phyloP scores from a whole-genome alignment of 30 jellyfish, hydroid and myxozoan species.

The Haliclystus octoradiatus region DNA sequence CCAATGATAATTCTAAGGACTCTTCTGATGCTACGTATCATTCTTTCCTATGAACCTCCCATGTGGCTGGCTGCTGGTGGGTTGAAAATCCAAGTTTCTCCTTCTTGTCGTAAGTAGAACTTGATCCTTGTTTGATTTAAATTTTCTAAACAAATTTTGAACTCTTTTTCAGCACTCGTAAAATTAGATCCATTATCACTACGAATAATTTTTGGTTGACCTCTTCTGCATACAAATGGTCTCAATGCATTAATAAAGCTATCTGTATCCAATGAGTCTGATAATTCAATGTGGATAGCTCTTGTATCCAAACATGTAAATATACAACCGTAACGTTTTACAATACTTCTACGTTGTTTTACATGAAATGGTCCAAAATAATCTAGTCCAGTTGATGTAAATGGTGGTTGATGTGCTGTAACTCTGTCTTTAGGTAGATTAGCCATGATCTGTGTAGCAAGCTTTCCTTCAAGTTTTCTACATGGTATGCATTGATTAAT shows the following conservation, averaged over 20 bases:
- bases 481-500: too few relatives aligned
- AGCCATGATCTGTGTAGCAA: constrained; percentile 33
- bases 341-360: too few relatives aligned
- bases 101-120: background rate
- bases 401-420: constrained; percentile 49
- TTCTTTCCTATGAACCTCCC: constrained; percentile 56
- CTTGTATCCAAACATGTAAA: constrained; percentile 29
- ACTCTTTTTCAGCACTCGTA: constrained; percentile 16
- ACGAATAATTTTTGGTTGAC: constrained; percentile 23
- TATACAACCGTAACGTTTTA: too few relatives aligned
- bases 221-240: constrained; percentile 27
- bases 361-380: too few relatives aligned
- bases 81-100: constrained; percentile 19
- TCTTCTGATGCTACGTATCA: constrained; percentile 28
- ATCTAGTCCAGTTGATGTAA: constrained; percentile 30
- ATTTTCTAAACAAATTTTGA: background rate
- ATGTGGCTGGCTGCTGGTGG: constrained; percentile 46
- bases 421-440: constrained; percentile 38
- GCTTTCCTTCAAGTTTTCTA: too few relatives aligned
- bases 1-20: constrained; percentile 5
- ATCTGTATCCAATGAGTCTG: too few relatives aligned
- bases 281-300: constrained; percentile 42
- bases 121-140: constrained; percentile 20
- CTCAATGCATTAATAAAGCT: constrained; percentile 22
- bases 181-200: constrained; percentile 23